These are phyloP conservation scores for Emys orbicularis DNA, from an alignment of 2,797 vertebrate genomes.

Conservation along the genomic window DNA sequence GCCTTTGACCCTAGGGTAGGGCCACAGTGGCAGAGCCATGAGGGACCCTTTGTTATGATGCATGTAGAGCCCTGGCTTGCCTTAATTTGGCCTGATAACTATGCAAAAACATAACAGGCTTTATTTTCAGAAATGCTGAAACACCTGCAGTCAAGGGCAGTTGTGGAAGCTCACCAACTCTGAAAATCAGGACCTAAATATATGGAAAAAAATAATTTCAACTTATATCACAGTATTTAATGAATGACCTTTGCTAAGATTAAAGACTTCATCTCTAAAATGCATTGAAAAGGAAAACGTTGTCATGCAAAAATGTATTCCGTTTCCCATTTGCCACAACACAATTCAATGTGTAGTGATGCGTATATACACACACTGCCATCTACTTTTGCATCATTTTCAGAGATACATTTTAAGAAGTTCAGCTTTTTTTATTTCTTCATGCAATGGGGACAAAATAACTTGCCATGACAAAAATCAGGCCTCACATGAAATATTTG, in stretches of 20 bases:
- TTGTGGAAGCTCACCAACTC: not conserved
- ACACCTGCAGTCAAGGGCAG: not conserved
- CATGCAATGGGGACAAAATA: not conserved
- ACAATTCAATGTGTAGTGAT: not conserved
- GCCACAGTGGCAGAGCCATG: not conserved
- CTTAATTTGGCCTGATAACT: not conserved
- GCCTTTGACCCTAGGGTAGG: not conserved
- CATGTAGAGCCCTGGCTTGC: not conserved
- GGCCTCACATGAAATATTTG: not conserved
- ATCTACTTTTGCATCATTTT: not conserved
- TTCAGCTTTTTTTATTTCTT: not conserved
- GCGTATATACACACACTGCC: accelerated
- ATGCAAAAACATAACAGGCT: not conserved
- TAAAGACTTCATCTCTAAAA: not conserved
- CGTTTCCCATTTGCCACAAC: not conserved
- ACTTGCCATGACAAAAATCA: slow-evolving; percentile 5
- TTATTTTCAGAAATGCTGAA: not conserved
- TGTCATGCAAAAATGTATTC: not conserved
- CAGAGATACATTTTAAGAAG: not conserved
- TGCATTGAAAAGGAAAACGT: not conserved
- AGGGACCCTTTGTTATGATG: not conserved
- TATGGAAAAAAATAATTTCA: not conserved
- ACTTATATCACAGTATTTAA: not conserved
- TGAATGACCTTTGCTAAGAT: not conserved
- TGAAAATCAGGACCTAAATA: not conserved